These are phyloP conservation scores for Timema cristinae DNA, from an alignment of 2,888 invertebrate genomes.

Conservation along the genomic window DNA sequence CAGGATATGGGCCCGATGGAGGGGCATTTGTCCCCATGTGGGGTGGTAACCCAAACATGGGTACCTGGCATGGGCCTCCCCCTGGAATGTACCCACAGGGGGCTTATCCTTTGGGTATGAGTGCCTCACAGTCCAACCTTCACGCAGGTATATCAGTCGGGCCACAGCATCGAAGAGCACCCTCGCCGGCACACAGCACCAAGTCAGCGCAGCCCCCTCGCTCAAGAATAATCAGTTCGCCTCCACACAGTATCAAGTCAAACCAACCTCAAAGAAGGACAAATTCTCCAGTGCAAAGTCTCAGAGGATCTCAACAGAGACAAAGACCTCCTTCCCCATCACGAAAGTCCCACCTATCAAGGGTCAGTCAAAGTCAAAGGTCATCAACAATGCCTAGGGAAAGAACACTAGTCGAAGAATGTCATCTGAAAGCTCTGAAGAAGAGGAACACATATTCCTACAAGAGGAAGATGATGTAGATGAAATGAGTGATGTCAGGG, in stretches of 20 bases:
- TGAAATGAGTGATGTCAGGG: slow-evolving; percentile 28
- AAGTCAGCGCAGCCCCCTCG: slow-evolving; percentile 39
- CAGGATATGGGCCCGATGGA: slow-evolving; percentile 39
- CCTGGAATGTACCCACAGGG: slow-evolving; percentile 38
- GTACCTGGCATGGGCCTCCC: slow-evolving; percentile 41
- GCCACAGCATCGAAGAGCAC: slow-evolving; percentile 28
- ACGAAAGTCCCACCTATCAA: slow-evolving; percentile 60
- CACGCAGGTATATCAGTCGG: slow-evolving; percentile 6
- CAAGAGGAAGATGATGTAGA: slow-evolving; percentile 32
- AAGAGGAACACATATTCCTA: slow-evolving; percentile 34
- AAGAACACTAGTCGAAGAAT: neutral
- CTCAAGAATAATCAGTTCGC: slow-evolving; percentile 19
- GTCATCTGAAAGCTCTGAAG: slow-evolving; percentile 24
- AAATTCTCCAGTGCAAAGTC: slow-evolving; percentile 42
- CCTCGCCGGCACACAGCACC: slow-evolving; percentile 31
- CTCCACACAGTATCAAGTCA: slow-evolving; percentile 25
- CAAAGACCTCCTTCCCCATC: slow-evolving; percentile 66
- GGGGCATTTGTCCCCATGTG: slow-evolving; percentile 41
- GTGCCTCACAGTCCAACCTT: slow-evolving; percentile 23
- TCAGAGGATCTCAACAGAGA: slow-evolving; percentile 48
- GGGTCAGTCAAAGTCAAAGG: slow-evolving; percentile 11
- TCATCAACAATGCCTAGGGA: neutral
- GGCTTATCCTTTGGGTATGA: slow-evolving; percentile 40
- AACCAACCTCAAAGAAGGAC: slow-evolving; percentile 35
- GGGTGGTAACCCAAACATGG: slow-evolving; percentile 37